These are phyloP conservation scores for Diplodus puntazzo DNA, from an alignment of 2,797 vertebrate species.

Conservation along the genomic window DNA sequence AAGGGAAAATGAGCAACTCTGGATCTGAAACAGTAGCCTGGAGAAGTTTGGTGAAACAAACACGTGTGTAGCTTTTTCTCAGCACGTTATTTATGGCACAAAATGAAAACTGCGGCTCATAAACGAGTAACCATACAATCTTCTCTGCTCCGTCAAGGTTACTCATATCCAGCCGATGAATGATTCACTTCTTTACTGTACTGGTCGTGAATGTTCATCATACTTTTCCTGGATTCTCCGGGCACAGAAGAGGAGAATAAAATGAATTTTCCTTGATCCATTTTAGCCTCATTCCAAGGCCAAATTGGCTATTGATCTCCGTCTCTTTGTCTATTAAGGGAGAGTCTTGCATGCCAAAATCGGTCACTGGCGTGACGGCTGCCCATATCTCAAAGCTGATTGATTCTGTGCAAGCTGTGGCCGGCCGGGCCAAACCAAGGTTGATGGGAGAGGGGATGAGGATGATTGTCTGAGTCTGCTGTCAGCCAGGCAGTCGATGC, in stretches of 20 bases:
- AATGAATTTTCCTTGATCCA: constrained; percentile 79
- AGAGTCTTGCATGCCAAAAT: constrained; percentile 81
- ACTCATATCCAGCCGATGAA: constrained; percentile 30
- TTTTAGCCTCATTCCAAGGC: constrained; percentile 75
- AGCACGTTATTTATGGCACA: not conserved
- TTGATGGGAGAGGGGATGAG: constrained; percentile 67
- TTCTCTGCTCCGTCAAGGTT: constrained; percentile 30
- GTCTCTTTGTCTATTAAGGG: constrained; percentile 80
- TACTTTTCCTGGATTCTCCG: constrained; percentile 49
- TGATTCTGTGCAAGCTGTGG: constrained; percentile 74
- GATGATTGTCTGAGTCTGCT: constrained; percentile 69
- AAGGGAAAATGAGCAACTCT: not conserved
- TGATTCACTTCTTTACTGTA: constrained; percentile 53
- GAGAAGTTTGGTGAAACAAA: not conserved
- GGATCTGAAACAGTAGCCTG: not conserved
- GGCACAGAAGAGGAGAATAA: constrained; percentile 59
- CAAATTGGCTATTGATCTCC: constrained; percentile 88
- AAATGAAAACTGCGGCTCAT: constrained; percentile 7
- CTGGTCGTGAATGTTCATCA: constrained; percentile 64
- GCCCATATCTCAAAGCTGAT: constrained; percentile 80
- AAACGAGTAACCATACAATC: constrained; percentile 24
- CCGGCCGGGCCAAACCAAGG: constrained; percentile 57
- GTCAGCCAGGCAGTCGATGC: constrained; percentile 60
- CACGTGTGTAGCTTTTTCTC: not conserved
- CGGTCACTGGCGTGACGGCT: constrained; percentile 64